Base-by-base conservation (phyloP, 2,113 vertebrate species). In the Strix aluco region DNA sequence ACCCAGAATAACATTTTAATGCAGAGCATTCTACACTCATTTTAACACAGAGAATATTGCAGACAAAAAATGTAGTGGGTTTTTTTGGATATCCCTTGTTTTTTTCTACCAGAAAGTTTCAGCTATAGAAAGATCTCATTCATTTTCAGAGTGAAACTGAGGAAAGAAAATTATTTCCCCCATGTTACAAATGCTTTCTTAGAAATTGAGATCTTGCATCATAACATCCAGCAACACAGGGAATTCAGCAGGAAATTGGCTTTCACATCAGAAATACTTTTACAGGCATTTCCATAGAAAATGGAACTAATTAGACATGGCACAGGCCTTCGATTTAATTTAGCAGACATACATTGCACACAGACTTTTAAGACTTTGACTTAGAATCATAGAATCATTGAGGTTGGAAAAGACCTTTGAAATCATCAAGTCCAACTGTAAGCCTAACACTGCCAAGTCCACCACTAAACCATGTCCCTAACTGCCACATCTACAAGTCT, bases 1-100 rank as follows among this genome's bases (percentile, higher is more conserved):
- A 83, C 61, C 49, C 38, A 92, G 63, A 92, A 92, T n/a, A 90
- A 26, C 59, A 79, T 90, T 90, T 88, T 71, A 93, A 88, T 26
- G 29, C 77, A 84, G 75, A 74, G 21, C 63, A 77, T 63, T 93
- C 52, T 86, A 66, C 57, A 69, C 46, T 70, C 67, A 70, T 86
- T 81, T 91, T 79, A 79, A 79, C n/a, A 69, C 25, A 81, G 29
- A 88, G 38, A 81, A 66, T 62, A 70, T 19, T 80, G 66, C 58
- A 83, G 74, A 65, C 14, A 90, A 44, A 87, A 93, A 69, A 66
- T 13, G 6, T 7, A 82, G 40, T 12, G 22, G 11, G 14, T 0
- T 21, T 40, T 73, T 46, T 55, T 61, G 1, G 3, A 40, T n/a
- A 40, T 8, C 6, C 20, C 36, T 93, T 36, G 1, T 0, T n/a